Evolutionary conservation across 2,888 invertebrate genomes (phyloP), one percentile per base, ranked within the genome.

Genomic region (Ceriagrion tenellum): DNA sequence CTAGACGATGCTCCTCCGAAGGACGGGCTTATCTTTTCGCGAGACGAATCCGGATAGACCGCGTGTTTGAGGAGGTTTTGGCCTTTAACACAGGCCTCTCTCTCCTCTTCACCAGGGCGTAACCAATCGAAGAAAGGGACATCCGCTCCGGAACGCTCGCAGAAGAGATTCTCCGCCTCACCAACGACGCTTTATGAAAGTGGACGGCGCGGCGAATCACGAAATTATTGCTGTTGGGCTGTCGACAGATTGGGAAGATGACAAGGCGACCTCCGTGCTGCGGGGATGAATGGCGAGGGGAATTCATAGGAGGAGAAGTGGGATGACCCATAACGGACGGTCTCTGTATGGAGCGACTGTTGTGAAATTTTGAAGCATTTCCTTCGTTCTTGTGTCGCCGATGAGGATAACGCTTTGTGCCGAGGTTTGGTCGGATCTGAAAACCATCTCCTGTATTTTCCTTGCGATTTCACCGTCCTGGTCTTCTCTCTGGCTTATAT

Each of bases 121-220:
- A 63, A 91, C 91, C 55, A 91, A 91, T 91, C 91, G 91, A 63
- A 91, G 91, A 91, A 91, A 91, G 40, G 91, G 90, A 91, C 91
- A 91, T 91, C 63, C 63, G 89, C 55, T n/a, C 23, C 55, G 89
- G 89, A 26, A 55, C 89, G 55, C 26, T n/a, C 89, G 89, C 89
- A 2, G 59, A 55, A 35, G 6, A 55, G 91, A 91, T 56, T 18
- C 59, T 81, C 30, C 81, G 81, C 81, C 35, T 81, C 30, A n/a
- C 30, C 81, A 13, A 35, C 81, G 74, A 35, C 13, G 30, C 30
- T 69, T 23, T 35, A 81, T 35, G 13, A 81, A 35, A 16, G 30
- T 40, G 63, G 91, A 91, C n/a, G 91, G 59, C 91, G 91, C 63
- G 63, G 35, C 91, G 91, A 91, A 91, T 91, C 63, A 20, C 63